Percentiles rank a stretch among this genome's conserved stretches.
phyloP scores from a whole-genome alignment of 2,113 vertebrate genomes.

The Daboia siamensis region DNA sequence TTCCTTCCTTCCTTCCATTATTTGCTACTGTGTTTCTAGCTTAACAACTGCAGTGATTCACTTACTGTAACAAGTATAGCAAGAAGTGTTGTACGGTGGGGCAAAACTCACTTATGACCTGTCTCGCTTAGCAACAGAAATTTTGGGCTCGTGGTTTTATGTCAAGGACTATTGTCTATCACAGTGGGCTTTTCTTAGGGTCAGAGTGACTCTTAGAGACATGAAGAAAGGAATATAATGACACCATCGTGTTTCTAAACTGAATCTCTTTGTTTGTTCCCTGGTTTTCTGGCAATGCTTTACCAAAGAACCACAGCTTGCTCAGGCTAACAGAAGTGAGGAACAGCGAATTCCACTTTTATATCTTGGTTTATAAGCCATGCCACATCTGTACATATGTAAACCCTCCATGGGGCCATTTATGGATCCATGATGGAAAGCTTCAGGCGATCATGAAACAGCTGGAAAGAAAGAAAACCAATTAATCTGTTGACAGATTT shows the following conservation, averaged over 20 bases:
- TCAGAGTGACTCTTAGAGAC: not conserved
- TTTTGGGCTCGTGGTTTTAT: not conserved
- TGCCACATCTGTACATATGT: constrained; percentile 20
- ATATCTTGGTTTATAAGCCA: constrained; percentile 36
- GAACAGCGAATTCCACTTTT: not conserved
- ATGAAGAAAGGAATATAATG: not conserved
- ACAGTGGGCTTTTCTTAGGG: not conserved
- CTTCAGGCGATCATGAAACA: constrained; percentile 57
- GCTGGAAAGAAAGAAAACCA: constrained; percentile 57
- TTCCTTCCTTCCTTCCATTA: not conserved
- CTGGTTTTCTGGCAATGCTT: not conserved
- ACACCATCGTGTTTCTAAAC: not conserved
- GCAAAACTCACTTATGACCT: not conserved
- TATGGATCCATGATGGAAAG: constrained; percentile 29
- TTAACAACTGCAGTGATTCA: not conserved
- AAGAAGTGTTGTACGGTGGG: not conserved
- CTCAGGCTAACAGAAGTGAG: not conserved
- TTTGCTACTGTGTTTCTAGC: not conserved
- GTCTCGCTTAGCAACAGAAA: not conserved
- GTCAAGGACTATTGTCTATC: not conserved
- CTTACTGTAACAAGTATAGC: not conserved
- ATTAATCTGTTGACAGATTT: constrained; percentile 68
- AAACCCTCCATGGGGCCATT: constrained; percentile 41
- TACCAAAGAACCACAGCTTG: not conserved
- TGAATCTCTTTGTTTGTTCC: not conserved